Base-by-base conservation (phyloP, 2,888 invertebrate genomes). In the Auanema sp. region DNA sequence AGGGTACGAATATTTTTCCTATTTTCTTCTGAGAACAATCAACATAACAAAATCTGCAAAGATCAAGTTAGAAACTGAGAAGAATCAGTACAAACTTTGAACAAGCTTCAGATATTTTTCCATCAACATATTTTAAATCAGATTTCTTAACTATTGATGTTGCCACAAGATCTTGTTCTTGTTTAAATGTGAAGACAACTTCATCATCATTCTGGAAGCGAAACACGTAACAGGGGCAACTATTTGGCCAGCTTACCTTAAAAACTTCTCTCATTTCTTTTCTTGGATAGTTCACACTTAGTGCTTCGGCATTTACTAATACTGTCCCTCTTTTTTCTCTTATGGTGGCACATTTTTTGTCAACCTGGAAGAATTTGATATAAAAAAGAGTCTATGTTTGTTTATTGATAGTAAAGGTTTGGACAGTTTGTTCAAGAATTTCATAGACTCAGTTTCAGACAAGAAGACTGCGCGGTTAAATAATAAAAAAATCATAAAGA, bases 1-100 rank as follows among this genome's bases (percentile, higher is more conserved):
- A 79, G 0, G 79, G 79, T 23, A 77, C 71, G 64, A 79, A 79
- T 12, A 78, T 67, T 44, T 70, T 61, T 3, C 74, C 75, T 44
- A 67, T 50, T 64, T 65, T 70, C 16, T 55, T 43, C 8, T 33
- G 33, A 33, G 33, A 33, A 25, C 58, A 64, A 25, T 71, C 70
- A 40, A 63, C 71, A 65, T 74, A 76, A 57, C 76, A 76, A 71
- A 65, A 76, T 64, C 75, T 74, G 49, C 24, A 71, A 61, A 11
- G 14, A 43, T 4, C 21, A 24, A 18, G 47, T n/a, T 12, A 25
- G 12, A 10, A 21, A 47, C 10, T 56, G 40, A 47, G 16, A 25
- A 16, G 44, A 21, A 43, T 41, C 40, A 18, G 33, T 52, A 58
- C 4, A 56, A 69, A 75, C 75, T 75, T 73, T 53, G 71, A 69